Evolutionary conservation across 2,113 vertebrate species (phyloP).

Genomic region (Athene cunicularia): DNA sequence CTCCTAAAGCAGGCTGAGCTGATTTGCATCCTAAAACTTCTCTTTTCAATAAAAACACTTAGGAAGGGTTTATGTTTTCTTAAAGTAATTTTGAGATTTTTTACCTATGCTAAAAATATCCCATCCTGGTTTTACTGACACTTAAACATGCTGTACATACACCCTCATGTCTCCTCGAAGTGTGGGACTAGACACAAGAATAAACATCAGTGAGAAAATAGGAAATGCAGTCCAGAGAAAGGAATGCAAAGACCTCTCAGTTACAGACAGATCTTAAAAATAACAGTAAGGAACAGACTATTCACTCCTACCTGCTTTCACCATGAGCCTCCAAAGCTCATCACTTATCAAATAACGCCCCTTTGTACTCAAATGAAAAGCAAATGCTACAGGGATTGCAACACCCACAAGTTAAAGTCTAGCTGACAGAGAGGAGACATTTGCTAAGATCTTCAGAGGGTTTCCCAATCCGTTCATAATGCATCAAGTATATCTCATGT

Average conservation of each 20-base stretch:
- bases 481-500: background rate
- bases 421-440: background rate
- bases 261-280: background rate
- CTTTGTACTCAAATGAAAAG: background rate
- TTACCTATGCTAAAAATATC: background rate
- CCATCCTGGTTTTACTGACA: background rate
- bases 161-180: background rate
- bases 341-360: background rate
- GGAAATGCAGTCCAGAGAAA: background rate
- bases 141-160: background rate
- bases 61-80: background rate
- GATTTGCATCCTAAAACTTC: background rate
- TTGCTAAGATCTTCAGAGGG: background rate
- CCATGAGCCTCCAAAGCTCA: background rate
- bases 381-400: background rate
- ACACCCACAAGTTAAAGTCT: background rate
- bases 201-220: background rate
- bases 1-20: background rate
- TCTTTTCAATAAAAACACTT: background rate
- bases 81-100: background rate
- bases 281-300: background rate
- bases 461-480: background rate
- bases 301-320: background rate
- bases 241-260: background rate
- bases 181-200: background rate